Conservation (phyloP, 35 echinoderm and acorn worm genomes). For the Heliocidaris erythrogramma region DNA sequence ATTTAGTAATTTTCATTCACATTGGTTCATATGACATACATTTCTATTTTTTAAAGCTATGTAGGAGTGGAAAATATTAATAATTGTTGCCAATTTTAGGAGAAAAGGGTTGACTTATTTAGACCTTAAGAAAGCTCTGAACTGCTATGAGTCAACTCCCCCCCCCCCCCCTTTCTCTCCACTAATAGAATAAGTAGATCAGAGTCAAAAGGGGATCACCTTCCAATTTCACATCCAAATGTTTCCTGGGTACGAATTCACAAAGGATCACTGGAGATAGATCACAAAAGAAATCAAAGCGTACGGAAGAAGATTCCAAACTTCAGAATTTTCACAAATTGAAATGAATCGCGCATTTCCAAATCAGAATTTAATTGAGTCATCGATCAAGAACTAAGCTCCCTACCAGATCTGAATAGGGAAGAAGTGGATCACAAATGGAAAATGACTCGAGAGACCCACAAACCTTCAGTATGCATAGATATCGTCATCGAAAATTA, state of each 20-base stretch:
- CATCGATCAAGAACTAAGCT: not conserved
- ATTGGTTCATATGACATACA: too few relatives aligned
- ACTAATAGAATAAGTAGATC: not conserved
- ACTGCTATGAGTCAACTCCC: too few relatives aligned
- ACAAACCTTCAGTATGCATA: not conserved
- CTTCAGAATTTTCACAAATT: conserved; percentile 10
- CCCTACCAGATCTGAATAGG: not conserved
- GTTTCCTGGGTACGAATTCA: not conserved
- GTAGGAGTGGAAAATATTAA: too few relatives aligned
- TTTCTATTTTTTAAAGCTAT: too few relatives aligned
- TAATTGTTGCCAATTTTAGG: too few relatives aligned
- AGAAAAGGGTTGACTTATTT: too few relatives aligned
- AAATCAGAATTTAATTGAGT: not conserved
- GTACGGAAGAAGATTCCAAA: not conserved
- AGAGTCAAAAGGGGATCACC: not conserved
- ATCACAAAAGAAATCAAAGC: not conserved
- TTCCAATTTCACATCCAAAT: not conserved
- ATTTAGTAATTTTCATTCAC: too few relatives aligned
- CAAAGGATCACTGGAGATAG: not conserved
- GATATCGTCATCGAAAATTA: not conserved
- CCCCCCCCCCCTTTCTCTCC: too few relatives aligned
- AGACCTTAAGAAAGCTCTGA: too few relatives aligned
- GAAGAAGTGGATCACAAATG: not conserved
- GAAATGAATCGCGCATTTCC: not conserved
- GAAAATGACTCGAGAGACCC: not conserved